Evolutionary conservation across 1,140 invertebrate species (phyloP).

Genomic region (Euschistus heros): DNA sequence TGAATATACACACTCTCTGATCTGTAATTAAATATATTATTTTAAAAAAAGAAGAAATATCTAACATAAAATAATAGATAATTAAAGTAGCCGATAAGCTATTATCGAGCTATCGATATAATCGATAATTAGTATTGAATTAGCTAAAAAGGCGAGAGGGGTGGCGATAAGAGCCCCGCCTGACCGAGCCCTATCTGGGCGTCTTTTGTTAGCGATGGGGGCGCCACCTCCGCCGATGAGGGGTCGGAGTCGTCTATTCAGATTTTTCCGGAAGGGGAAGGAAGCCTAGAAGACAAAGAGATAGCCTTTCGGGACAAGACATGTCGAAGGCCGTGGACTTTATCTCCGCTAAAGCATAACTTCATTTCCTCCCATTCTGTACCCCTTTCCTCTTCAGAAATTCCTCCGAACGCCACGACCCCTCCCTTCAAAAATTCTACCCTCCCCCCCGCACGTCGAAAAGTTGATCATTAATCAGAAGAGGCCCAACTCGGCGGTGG

Average conservation of each 20-base stretch:
- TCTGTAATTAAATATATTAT: too few relatives aligned
- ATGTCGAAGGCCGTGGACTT: conserved; percentile 4
- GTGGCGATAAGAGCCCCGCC: neutral
- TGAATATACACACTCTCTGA: too few relatives aligned
- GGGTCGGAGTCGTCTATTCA: neutral
- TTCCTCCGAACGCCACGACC: neutral
- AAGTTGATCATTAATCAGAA: conserved; percentile 7
- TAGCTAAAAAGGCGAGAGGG: neutral
- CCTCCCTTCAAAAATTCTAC: neutral
- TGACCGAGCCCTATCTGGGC: neutral
- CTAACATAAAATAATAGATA: too few relatives aligned
- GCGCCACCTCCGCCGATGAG: neutral
- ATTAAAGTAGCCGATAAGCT: too few relatives aligned
- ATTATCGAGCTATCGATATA: too few relatives aligned
- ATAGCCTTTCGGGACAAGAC: neutral
- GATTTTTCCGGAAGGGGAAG: conserved; percentile 10
- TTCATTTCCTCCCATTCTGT: neutral
- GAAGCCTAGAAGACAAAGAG: neutral
- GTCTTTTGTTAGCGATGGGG: neutral
- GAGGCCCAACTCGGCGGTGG: neutral
- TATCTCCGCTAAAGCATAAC: neutral
- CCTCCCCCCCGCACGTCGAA: neutral
- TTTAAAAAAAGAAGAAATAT: too few relatives aligned
- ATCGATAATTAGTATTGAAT: too few relatives aligned
- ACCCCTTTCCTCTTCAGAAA: neutral